These are phyloP conservation scores for Microhierax caerulescens DNA, from an alignment of 2,797 vertebrate species.

Conservation along the genomic window DNA sequence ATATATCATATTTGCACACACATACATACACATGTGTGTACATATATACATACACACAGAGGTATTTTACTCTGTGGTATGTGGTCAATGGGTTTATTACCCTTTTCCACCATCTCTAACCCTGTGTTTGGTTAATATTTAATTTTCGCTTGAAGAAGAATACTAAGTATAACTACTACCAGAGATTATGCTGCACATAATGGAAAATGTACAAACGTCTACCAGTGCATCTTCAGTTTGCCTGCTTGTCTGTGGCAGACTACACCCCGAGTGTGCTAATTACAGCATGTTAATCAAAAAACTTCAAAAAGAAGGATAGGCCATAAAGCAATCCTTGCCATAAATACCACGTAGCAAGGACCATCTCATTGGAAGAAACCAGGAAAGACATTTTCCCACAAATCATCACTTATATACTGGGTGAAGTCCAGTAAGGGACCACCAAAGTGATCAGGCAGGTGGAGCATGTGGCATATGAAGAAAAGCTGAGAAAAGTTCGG, in stretches of 20 bases:
- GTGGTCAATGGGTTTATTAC: background rate
- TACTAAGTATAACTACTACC: background rate
- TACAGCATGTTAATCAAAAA: background rate
- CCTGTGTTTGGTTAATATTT: background rate
- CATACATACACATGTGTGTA: background rate
- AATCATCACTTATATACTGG: background rate
- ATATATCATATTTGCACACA: background rate
- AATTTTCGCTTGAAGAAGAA: background rate
- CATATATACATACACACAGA: fast-evolving
- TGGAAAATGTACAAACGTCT: background rate
- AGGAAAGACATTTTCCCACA: background rate
- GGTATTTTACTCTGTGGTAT: background rate
- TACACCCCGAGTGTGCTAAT: background rate
- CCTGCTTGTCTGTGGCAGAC: background rate
- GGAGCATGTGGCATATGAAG: background rate
- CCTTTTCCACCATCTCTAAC: background rate
- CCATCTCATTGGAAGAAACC: background rate
- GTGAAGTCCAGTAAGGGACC: background rate
- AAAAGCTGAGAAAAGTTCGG: background rate
- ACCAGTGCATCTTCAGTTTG: background rate
- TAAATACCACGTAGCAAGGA: background rate
- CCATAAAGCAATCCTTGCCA: background rate
- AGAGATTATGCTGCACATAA: background rate
- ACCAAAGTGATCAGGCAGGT: background rate
- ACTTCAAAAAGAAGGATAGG: background rate